Conservation (phyloP, 1,140 invertebrate genomes). For the Trachelipus rathkii region DNA sequence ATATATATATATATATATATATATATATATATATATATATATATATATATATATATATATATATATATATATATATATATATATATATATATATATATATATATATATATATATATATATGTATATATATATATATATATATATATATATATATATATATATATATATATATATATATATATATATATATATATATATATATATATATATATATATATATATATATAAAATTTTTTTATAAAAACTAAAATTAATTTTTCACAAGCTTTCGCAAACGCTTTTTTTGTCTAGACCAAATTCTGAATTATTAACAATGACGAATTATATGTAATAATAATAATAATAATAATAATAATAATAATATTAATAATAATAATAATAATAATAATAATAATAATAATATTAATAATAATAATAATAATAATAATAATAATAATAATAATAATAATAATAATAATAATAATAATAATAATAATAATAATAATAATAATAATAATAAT, state of each 20-base stretch:
- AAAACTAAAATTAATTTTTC: too few relatives aligned
- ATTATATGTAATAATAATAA: too few relatives aligned
- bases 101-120: constrained; percentile 13
- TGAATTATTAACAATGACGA: too few relatives aligned
- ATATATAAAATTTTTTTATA: too few relatives aligned
- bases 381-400: too few relatives aligned
- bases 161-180: constrained; percentile 8
- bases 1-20: constrained; percentile 15
- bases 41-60: constrained; percentile 15
- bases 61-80: constrained; percentile 12
- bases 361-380: too few relatives aligned
- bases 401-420: not conserved
- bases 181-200: constrained; percentile 6
- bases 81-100: not conserved
- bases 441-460: not conserved
- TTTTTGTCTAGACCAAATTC: too few relatives aligned
- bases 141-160: constrained; percentile 11
- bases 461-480: not conserved
- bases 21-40: constrained; percentile 15
- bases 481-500: too few relatives aligned
- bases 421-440: not conserved
- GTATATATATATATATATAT: not conserved
- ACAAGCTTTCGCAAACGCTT: too few relatives aligned
- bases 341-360: too few relatives aligned
- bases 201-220: not conserved